Conservation (phyloP, 2,888 invertebrate genomes). For the Hofmannophila pseudospretella region DNA sequence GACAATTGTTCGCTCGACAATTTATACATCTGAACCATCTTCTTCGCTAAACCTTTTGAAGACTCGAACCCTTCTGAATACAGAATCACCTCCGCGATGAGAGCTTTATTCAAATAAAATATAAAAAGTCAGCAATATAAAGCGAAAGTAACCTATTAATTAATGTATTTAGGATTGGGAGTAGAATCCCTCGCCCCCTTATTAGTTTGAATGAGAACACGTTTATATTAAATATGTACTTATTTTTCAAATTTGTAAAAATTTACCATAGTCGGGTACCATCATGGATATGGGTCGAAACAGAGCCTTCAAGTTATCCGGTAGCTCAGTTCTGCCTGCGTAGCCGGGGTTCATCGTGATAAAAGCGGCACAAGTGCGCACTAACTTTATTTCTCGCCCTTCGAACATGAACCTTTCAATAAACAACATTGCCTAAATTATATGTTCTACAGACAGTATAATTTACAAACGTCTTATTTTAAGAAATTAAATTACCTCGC, state of each 20-base stretch:
- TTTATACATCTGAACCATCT: slow-evolving; percentile 96
- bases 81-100: slow-evolving; percentile 94
- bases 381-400: slow-evolving; percentile 90
- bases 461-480: too few species aligned
- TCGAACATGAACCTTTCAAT: slow-evolving; percentile 88
- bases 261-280: slow-evolving; percentile 95
- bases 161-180: too few species aligned
- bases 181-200: too few species aligned
- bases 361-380: slow-evolving; percentile 89
- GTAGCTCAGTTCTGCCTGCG: slow-evolving; percentile 92
- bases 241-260: too few species aligned
- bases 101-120: slow-evolving; percentile 57
- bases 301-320: slow-evolving; percentile 91
- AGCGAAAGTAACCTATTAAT: too few species aligned
- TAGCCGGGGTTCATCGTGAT: slow-evolving; percentile 97
- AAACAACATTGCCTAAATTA: not conserved
- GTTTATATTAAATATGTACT: too few species aligned
- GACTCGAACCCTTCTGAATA: slow-evolving; percentile 96
- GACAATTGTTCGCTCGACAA: slow-evolving; percentile 94
- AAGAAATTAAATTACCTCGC: slow-evolving; percentile 36
- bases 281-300: slow-evolving; percentile 94
- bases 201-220: too few species aligned
- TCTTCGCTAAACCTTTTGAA: slow-evolving; percentile 90
- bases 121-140: too few species aligned
- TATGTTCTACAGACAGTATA: too few species aligned